Evolutionary conservation across 2,888 invertebrate species (phyloP).

Genomic region (Tachina fera): DNA sequence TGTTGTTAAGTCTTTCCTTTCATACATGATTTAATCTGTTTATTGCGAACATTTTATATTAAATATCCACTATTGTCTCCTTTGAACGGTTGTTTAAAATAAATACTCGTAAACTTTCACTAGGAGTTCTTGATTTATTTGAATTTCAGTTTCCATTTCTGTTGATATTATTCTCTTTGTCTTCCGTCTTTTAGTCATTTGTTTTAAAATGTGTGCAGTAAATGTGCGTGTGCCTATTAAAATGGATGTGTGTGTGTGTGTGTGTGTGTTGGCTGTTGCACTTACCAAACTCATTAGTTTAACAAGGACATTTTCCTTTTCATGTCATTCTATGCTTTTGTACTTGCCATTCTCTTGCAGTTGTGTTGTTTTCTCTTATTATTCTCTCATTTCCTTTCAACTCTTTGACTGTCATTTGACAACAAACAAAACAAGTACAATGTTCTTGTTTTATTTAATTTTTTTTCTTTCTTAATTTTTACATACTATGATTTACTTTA

Average conservation of each 20-base stretch:
- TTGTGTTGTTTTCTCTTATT: conserved; percentile 15
- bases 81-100: conserved; percentile 24
- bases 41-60: conserved; percentile 9
- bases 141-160: conserved; percentile 57
- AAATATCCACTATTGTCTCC: conserved; percentile 37
- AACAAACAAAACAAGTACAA: conserved; percentile 60
- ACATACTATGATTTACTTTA: conserved; percentile 2
- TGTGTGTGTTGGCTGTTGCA: conserved; percentile 42
- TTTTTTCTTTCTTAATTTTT: conserved; percentile 1
- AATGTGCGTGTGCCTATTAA: neutral
- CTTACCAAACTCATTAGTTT: conserved; percentile 71
- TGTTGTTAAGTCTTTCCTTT: neutral
- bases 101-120: conserved; percentile 58
- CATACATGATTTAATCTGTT: conserved; percentile 9
- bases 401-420: conserved; percentile 69
- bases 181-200: conserved; percentile 29
- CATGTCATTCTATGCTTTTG: conserved; percentile 56
- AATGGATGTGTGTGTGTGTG: neutral
- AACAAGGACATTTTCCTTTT: conserved; percentile 69
- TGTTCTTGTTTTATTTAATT: conserved; percentile 38
- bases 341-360: conserved; percentile 25
- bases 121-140: conserved; percentile 53
- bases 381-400: conserved; percentile 63
- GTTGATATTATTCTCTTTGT: conserved; percentile 53
- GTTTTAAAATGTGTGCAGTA: neutral